Evolutionary conservation across 2,888 invertebrate genomes (phyloP), one percentile per base, ranked within the genome.

Genomic region (Netelia inedita): DNA sequence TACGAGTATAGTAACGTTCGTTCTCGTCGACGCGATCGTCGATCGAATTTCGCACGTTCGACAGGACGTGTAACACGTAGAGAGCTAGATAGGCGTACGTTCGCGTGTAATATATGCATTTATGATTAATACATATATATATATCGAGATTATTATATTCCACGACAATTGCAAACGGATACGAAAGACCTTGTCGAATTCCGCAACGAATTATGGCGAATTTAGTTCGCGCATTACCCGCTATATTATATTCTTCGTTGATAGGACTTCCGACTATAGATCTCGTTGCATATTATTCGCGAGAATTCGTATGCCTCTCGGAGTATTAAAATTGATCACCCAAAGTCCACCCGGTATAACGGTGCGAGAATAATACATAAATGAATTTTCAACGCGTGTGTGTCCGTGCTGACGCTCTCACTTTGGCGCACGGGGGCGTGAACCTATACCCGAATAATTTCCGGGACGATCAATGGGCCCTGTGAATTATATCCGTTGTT

Each of bases 391-490:
- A 46, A 53, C 53, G 53, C 53, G 55, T 63, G 83, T 75, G 72
- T 65, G 73, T 57, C 65, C 35, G 41, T 46, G 28, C 10, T 3
- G 57, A 68, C 16, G 43, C 35, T 73, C 66, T 16, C 63, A 55
- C 46, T 75, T 68, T 79, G 21, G 65, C 14, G 19, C 41, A 53
- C 76, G 79, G 76, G 79, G 80, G 82, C 83, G 84, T 78, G 61
- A 78, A 84, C 79, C 86, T 72, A 84, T 84, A 79, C 75, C 79
- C 79, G 78, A 86, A 86, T 86, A 86, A 86, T 86, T 86, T 86
- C 86, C 86, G 80, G 86, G 46, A 55, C 86, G 75, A 84, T 86
- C 84, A 84, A 86, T 84, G 86, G 82, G 78, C 75, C 84, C 72
- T 83, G 84, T 79, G 84, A 86, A 84, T 86, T 82, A 84, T 82